These are phyloP conservation scores for Sepioteuthis lessoniana DNA, from an alignment of 2,888 invertebrate genomes.

Conservation along the genomic window DNA sequence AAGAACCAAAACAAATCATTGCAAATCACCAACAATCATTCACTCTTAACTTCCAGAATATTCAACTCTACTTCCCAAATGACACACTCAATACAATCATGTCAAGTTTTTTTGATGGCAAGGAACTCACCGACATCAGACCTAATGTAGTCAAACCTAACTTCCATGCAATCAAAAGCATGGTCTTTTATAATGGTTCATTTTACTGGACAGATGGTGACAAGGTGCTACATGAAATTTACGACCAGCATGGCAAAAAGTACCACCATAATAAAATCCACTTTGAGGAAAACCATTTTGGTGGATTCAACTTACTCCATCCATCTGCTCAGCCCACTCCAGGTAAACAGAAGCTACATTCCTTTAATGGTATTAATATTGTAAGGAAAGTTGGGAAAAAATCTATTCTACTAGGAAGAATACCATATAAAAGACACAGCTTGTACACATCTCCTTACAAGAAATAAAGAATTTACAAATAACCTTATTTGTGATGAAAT, in stretches of 20 bases:
- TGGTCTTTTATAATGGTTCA: constrained; percentile 84
- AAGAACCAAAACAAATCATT: constrained; percentile 42
- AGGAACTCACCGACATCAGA: constrained; percentile 80
- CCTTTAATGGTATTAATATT: too few relatives aligned
- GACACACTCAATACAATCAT: constrained; percentile 85
- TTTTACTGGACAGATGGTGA: constrained; percentile 91
- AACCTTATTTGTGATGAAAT: too few relatives aligned
- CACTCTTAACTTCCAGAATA: constrained; percentile 87
- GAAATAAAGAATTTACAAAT: too few relatives aligned
- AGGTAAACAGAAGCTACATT: constrained; percentile 58
- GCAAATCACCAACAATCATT: constrained; percentile 82
- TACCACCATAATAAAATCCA: constrained; percentile 83
- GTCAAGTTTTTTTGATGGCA: constrained; percentile 87
- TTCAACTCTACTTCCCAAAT: constrained; percentile 85
- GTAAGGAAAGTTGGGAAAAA: too few relatives aligned
- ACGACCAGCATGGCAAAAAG: constrained; percentile 81
- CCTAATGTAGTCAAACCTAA: constrained; percentile 84
- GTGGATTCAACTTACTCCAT: constrained; percentile 79
- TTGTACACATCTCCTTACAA: too few relatives aligned
- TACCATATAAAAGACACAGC: too few relatives aligned
- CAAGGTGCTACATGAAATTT: constrained; percentile 86
- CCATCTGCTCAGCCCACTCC: constrained; percentile 83
- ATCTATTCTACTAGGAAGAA: too few relatives aligned
- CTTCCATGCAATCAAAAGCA: constrained; percentile 83
- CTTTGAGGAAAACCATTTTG: constrained; percentile 77